phyloP scores from a whole-genome alignment of 2,888 invertebrate species.

The Scaptodrosophila latifasciaeformis region DNA sequence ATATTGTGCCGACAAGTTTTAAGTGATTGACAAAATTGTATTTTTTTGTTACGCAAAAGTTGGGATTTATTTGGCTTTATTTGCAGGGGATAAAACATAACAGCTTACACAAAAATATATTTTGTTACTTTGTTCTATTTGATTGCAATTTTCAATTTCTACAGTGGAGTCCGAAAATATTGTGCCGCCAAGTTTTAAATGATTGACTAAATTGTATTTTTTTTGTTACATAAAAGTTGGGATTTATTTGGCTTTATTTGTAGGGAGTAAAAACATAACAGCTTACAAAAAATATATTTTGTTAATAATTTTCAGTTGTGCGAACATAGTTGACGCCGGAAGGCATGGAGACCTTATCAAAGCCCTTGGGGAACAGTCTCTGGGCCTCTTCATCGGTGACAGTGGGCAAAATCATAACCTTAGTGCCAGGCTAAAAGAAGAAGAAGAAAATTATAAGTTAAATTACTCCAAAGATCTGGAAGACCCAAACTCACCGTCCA shows the following conservation, averaged over 20 bases:
- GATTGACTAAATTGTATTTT: background rate
- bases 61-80: background rate
- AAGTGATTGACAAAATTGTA: background rate
- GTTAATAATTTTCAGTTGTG: conserved; percentile 81
- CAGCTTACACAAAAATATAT: background rate
- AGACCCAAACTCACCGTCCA: conserved; percentile 89
- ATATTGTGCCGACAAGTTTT: no score
- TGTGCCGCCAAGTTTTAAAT: no score
- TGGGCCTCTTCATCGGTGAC: conserved; percentile 81
- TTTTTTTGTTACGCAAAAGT: background rate
- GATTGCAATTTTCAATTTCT: no score
- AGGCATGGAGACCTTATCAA: conserved; percentile 82
- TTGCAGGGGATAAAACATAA: background rate
- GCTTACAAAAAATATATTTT: background rate
- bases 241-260: background rate
- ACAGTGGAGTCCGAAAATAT: no score
- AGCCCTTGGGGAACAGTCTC: conserved; percentile 82
- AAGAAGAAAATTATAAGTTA: background rate
- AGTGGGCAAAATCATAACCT: conserved; percentile 87
- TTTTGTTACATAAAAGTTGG: background rate
- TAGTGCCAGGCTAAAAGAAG: conserved; percentile 79
- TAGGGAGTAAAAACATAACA: background rate
- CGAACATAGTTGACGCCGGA: conserved; percentile 86
- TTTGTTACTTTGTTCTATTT: conserved; percentile 79
- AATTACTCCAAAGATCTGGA: background rate